phyloP scores from a whole-genome alignment of 2,113 vertebrate genomes.

The Hypocryptadius cinnamomeus region DNA sequence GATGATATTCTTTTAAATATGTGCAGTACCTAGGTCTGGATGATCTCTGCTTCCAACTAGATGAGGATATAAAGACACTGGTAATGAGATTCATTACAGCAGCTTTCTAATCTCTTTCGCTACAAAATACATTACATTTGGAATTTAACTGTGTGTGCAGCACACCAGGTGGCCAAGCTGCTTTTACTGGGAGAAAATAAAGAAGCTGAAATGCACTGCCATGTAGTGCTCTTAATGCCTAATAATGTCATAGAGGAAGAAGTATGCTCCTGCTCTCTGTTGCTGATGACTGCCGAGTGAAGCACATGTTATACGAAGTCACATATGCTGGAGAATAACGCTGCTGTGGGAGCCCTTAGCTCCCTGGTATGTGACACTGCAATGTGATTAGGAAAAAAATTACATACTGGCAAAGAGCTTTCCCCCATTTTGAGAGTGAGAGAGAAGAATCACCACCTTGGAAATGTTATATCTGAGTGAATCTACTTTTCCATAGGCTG shows the following conservation, averaged over 20 bases:
- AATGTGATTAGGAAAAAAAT: conserved; percentile 65
- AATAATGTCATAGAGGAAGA: conserved; percentile 65
- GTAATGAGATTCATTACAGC: conserved; percentile 67
- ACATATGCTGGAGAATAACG: conserved; percentile 52
- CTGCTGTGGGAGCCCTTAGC: conserved; percentile 59
- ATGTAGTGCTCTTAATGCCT: conserved; percentile 58
- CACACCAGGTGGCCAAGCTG: conserved; percentile 66
- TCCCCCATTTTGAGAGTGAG: conserved; percentile 30
- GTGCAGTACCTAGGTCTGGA: conserved; percentile 35
- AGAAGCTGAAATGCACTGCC: conserved; percentile 59
- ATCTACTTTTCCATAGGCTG: conserved; percentile 41
- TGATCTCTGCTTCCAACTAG: conserved; percentile 59
- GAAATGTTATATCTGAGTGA: conserved; percentile 45
- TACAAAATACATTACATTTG: conserved; percentile 63
- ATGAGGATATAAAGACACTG: conserved; percentile 58
- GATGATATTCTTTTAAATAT: conserved; percentile 34
- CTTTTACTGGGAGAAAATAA: conserved; percentile 64
- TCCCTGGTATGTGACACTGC: conserved; percentile 64
- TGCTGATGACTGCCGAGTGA: conserved; percentile 51
- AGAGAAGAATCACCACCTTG: conserved; percentile 39
- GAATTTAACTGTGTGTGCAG: conserved; percentile 62
- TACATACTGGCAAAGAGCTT: conserved; percentile 51
- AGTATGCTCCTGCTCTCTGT: conserved; percentile 55
- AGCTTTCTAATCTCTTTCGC: conserved; percentile 64
- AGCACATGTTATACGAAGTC: conserved; percentile 54